Evolutionary conservation across 2,113 vertebrate species (phyloP), one percentile per base, ranked within the genome.

Genomic region (Caracal caracal): DNA sequence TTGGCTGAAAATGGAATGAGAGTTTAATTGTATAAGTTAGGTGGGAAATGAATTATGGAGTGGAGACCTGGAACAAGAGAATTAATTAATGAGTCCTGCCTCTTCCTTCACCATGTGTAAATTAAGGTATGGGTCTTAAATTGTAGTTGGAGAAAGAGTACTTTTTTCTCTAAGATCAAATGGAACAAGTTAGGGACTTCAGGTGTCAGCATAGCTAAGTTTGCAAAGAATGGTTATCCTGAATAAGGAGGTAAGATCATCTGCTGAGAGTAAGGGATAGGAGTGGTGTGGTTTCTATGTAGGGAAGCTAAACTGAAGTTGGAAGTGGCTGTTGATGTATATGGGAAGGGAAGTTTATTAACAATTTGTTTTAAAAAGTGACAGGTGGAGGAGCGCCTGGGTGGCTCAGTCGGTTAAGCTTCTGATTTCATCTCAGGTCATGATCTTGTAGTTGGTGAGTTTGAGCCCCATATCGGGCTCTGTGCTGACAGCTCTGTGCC

Each of bases 331-430:
- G 56, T 56, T 93, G 37, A 83, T 65, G 1, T 63, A 30, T 90
- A 53, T 83, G 56, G 35, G 30, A 93, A 84, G 17, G 26, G 53
- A 88, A 33, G 11, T 53, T 92, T 26, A 75, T 63, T 88, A 88
- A 95, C 93, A 92, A 87, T 95, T 40, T 9, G 6, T 56, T 61
- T 59, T 40, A 40, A 95, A 80, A 63, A 93, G 49, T 93, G 37
- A 80, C 13, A 81, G 40, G 5, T 30, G 47, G 70, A 51, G 24
- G 6, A 26, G 40, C 6, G 6, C 40, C 71, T 75, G 71, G 40
- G 40, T 47, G 71, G 71, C 71, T 75, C 24, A 75, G 13, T 75
- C 1, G 1, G 71, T 75, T 75, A 28, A 75, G 71, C 13, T 2
- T 28, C 40, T 20, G 40, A 47, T 24, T 75, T 75, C 3, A 6